Base-by-base conservation (phyloP, 1,140 invertebrate genomes). In the Marisa cornuarietis region DNA sequence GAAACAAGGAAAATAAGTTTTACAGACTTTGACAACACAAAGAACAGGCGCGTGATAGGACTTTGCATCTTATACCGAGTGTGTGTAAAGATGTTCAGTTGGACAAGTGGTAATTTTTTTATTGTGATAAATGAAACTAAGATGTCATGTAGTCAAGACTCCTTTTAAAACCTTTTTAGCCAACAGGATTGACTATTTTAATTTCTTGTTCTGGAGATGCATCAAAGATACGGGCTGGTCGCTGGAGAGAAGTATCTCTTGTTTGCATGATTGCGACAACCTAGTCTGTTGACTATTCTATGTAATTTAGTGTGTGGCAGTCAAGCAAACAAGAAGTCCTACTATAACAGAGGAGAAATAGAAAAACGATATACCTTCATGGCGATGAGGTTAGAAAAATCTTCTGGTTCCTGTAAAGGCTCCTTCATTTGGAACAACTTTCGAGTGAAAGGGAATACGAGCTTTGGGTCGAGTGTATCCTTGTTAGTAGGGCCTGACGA, bases 391-490 rank as follows among this genome's bases (percentile, higher is more conserved):
- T 76, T 76, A 49, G 74, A 76, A 26, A 18, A 22, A 24, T 76
- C 74, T 49, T 76, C 74, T 11, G 74, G 54, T 22, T n/a, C 14
- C 3, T 42, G 26, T 49, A 61, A n/a, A 18, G 77, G 68, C 20
- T 52, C 63, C 24, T 31, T 66, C 77, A 78, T 51, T 26, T 54
- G 13, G 68, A 62, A 78, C 51, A 78, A 6, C 54, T 49, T 78
- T 4, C 77, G 52, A 4, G 18, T 42, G 58, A 78, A 58, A 20
- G 68, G 68, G 24, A 78, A 71, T n/a, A 78, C 69, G 20, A 78
- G 77, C 18, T 52, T 22, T 14, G 77, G 52, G 24, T 78, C 69
- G 18, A 78, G 20, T 0, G 51, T 71, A n/a, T 20, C 42, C 3
- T 14, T 8, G 16, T 78, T 66, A 6, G n/a, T 71, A 0, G 49